phyloP scores from a whole-genome alignment of 1,140 invertebrate species.

The Bombyx mandarina region DNA sequence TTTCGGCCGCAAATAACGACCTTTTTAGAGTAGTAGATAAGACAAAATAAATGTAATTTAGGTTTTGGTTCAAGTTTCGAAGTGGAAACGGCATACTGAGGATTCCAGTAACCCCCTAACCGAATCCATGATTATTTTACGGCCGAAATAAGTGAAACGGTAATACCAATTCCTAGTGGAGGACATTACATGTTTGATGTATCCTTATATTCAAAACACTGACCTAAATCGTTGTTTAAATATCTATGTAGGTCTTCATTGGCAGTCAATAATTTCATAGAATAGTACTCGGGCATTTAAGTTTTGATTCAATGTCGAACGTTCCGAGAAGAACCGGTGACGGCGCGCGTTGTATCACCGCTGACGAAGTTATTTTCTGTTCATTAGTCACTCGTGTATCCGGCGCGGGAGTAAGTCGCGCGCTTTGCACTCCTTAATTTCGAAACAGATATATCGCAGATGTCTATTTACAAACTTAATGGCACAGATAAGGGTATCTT shows the following conservation, averaged over 20 bases:
- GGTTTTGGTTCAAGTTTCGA: too few species aligned
- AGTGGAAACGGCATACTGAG: too few species aligned
- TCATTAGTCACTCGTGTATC: slow-evolving; percentile 65
- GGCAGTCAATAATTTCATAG: background rate
- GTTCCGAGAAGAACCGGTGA: slow-evolving; percentile 61
- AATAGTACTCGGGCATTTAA: background rate
- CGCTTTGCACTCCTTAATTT: slow-evolving; percentile 12
- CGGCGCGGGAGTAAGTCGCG: slow-evolving; percentile 39
- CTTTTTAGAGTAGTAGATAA: too few species aligned
- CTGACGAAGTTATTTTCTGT: slow-evolving; percentile 68
- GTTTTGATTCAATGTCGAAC: slow-evolving; percentile 19
- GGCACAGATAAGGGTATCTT: too few species aligned
- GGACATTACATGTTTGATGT: too few species aligned
- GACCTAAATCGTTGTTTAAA: background rate
- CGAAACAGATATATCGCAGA: slow-evolving; percentile 3
- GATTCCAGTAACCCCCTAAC: too few species aligned
- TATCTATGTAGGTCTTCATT: background rate
- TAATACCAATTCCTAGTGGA: too few species aligned
- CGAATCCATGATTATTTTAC: too few species aligned
- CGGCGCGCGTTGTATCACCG: slow-evolving; percentile 18
- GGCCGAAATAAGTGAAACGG: too few species aligned
- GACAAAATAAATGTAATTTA: too few species aligned
- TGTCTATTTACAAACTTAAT: background rate
- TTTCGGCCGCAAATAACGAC: too few species aligned
- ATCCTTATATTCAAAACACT: too few species aligned